Evolutionary conservation across 2,797 vertebrate species (phyloP).

Genomic region (Enteromius mattozi): DNA sequence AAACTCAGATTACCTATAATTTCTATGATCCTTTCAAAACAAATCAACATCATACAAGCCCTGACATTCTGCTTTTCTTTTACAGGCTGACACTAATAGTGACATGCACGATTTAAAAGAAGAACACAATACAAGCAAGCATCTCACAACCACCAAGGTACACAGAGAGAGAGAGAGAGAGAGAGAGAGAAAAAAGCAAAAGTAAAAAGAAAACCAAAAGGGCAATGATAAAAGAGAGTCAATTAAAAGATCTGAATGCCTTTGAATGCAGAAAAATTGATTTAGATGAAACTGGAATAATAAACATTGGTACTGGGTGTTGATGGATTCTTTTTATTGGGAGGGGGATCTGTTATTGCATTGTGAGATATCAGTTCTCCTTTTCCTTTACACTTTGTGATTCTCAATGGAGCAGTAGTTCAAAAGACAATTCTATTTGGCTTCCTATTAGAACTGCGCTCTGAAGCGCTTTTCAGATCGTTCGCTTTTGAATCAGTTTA

Average conservation of each 20-base stretch:
- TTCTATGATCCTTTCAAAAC: slow-evolving; percentile 38
- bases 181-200: neutral
- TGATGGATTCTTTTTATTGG: slow-evolving; percentile 71
- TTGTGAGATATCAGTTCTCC: slow-evolving; percentile 73
- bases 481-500: slow-evolving; percentile 71
- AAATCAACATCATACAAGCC: slow-evolving; percentile 43
- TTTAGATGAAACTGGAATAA: slow-evolving; percentile 70
- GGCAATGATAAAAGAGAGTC: slow-evolving; percentile 63
- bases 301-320: slow-evolving; percentile 73
- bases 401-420: slow-evolving; percentile 74
- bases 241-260: slow-evolving; percentile 66
- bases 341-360: slow-evolving; percentile 72
- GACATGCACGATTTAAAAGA: slow-evolving; percentile 45
- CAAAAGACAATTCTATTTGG: slow-evolving; percentile 75
- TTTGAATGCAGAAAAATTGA: slow-evolving; percentile 73
- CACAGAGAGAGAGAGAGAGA: slow-evolving; percentile 35
- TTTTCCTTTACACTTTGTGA: slow-evolving; percentile 73
- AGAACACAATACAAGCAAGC: slow-evolving; percentile 49
- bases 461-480: slow-evolving; percentile 65
- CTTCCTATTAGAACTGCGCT: slow-evolving; percentile 68
- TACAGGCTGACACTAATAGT: slow-evolving; percentile 43
- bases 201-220: slow-evolving; percentile 54
- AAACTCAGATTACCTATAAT: slow-evolving; percentile 20
- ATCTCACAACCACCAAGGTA: slow-evolving; percentile 58
- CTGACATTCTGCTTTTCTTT: slow-evolving; percentile 52